Evolutionary conservation across 2,888 invertebrate species (phyloP).

Genomic region (Drosophila macrospina): DNA sequence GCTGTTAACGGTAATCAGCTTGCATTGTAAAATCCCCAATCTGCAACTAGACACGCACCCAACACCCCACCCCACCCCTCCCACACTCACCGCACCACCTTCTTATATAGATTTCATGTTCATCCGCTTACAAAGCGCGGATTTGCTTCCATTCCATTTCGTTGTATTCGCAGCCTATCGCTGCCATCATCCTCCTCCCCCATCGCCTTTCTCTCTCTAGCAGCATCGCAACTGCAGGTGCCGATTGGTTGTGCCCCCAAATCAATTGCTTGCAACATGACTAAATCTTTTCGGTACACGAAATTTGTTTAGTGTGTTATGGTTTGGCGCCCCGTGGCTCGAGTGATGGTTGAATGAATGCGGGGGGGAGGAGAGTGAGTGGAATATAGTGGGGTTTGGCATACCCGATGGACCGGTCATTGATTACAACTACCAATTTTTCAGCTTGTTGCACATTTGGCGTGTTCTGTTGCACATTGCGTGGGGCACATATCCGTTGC

Average conservation of each 20-base stretch:
- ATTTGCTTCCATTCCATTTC: constrained; percentile 46
- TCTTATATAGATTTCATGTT: constrained; percentile 58
- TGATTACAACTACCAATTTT: constrained; percentile 72
- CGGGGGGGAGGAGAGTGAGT: neutral
- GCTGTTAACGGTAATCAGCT: constrained; percentile 60
- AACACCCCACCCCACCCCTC: neutral
- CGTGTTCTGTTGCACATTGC: constrained; percentile 54
- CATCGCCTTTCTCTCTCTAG: neutral
- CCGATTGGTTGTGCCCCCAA: constrained; percentile 35
- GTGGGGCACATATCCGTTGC: constrained; percentile 1
- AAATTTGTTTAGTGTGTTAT: constrained; percentile 67
- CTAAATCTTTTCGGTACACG: constrained; percentile 70
- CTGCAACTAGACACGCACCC: constrained; percentile 32
- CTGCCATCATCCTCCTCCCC: neutral
- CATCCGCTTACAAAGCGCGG: constrained; percentile 60
- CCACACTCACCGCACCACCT: neutral
- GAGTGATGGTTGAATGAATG: constrained; percentile 6
- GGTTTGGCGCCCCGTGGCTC: constrained; percentile 44
- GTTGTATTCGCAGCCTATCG: constrained; percentile 6
- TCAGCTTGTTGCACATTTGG: constrained; percentile 70
- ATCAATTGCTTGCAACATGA: constrained; percentile 73
- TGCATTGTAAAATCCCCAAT: constrained; percentile 42
- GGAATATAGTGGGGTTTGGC: neutral
- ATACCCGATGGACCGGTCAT: constrained; percentile 55
- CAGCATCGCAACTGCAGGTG: constrained; percentile 9